These are phyloP conservation scores for Chloroceryle aenea DNA, from an alignment of 2,113 vertebrate species.

Conservation along the genomic window DNA sequence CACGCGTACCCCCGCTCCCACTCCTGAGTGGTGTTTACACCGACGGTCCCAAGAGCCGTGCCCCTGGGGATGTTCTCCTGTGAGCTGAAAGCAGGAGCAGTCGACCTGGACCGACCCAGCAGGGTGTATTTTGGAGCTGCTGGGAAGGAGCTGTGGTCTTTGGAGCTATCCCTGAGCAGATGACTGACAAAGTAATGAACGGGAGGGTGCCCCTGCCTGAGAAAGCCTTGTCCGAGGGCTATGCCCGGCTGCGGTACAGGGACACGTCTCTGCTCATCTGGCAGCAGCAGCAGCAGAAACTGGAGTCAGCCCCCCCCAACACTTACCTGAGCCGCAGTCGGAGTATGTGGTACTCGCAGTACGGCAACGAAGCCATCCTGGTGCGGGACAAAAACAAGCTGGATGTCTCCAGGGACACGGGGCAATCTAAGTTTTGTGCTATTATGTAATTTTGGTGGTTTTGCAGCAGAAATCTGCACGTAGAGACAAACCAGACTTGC, in stretches of 20 bases:
- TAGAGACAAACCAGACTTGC: neutral
- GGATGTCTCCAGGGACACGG: conserved; percentile 69
- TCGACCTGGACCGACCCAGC: fast-evolving
- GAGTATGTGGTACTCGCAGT: conserved; percentile 90
- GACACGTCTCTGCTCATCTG: conserved; percentile 92
- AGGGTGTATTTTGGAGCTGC: neutral
- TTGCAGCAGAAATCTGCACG: fast-evolving
- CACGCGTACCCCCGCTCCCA: fast-evolving
- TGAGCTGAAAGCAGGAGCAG: neutral
- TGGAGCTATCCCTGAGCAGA: neutral
- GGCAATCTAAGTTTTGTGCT: conserved; percentile 84
- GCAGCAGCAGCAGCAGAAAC: conserved; percentile 90
- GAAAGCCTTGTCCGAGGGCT: conserved; percentile 87
- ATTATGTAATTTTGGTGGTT: conserved; percentile 80
- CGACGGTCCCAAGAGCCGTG: fast-evolving
- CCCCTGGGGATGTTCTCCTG: neutral
- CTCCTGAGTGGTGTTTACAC: neutral
- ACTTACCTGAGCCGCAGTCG: conserved; percentile 90
- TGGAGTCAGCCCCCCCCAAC: conserved; percentile 75
- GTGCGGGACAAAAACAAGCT: conserved; percentile 83
- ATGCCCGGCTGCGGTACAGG: conserved; percentile 81
- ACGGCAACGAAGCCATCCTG: conserved; percentile 91
- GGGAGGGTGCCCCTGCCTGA: conserved; percentile 81
- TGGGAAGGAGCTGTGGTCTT: fast-evolving
- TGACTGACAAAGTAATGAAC: conserved; percentile 64